These are phyloP conservation scores for Chitala chitala DNA, from an alignment of 2,113 vertebrate genomes.

Conservation along the genomic window DNA sequence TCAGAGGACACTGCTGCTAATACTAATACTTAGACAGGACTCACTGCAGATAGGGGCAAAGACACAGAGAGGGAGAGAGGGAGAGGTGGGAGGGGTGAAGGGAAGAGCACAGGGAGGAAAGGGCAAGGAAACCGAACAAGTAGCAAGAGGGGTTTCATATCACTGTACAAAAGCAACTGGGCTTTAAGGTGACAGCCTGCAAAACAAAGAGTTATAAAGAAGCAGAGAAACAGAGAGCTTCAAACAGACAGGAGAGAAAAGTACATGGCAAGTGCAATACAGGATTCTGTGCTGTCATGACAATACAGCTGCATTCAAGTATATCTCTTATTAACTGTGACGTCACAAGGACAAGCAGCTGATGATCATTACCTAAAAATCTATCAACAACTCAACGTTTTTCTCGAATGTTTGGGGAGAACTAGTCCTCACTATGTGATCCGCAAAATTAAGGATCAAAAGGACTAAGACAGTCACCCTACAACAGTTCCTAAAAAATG, in stretches of 20 bases:
- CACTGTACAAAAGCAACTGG: slow-evolving; percentile 30
- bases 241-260: background rate
- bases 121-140: background rate
- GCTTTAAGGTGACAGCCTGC: slow-evolving; percentile 43
- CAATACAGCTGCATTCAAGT: slow-evolving; percentile 6
- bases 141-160: slow-evolving; percentile 39
- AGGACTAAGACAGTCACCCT: no score
- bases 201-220: slow-evolving; percentile 16
- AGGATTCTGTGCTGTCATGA: background rate
- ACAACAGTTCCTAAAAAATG: no score
- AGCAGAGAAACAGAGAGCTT: background rate
- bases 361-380: no score
- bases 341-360: no score
- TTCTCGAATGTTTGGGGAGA: no score
- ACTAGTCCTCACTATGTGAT: no score
- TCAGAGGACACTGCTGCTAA: slow-evolving; percentile 72
- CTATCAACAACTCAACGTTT: no score
- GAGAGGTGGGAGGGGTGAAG: background rate
- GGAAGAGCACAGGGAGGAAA: slow-evolving; percentile 38
- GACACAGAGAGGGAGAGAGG: no score
- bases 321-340: background rate
- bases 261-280: background rate
- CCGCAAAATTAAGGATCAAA: no score
- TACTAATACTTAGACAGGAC: slow-evolving; percentile 64
- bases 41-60: slow-evolving; percentile 40